Base-by-base conservation (phyloP, 2,797 vertebrate species). In the Mus spretus region DNA sequence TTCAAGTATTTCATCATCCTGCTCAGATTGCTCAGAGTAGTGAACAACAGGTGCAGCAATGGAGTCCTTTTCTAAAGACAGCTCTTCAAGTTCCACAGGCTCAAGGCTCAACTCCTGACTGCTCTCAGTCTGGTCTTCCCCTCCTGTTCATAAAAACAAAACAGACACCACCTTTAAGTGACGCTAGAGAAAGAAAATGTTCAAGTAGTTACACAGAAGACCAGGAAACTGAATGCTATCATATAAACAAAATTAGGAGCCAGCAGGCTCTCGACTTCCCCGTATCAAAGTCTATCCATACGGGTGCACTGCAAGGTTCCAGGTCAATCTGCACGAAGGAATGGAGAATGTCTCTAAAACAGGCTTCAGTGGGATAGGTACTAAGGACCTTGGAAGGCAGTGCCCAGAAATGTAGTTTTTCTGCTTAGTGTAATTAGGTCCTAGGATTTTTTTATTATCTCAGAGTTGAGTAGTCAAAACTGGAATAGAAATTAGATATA, bases 71-170 rank as follows among this genome's bases (percentile, higher is more conserved):
- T 95, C 95, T 77, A 88, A 6, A 53, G 90, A 37, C 82, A 91
- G 50, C 24, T 94, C 82, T 67, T 93, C 93, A 75, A 89, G 44
- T 87, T 59, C 87, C 28, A 82, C 6, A 78, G 92, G 91, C 7
- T 96, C 92, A 85, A 53, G 82, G 86, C 15, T 95, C 88, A 95
- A 67, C 47, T 93, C 80, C 70, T 95, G 86, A 85, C 82, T 91
- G 78, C 26, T 57, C 31, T 95, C 96, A 67, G 77, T 89, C 70
- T 89, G 92, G 72, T 50, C 34, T 96, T 96, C 40, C 77, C 50
- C 84, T 81, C 92, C 96, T 96, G 89, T 77, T 96, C 80, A 91
- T 93, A 96, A 93, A 97, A 97, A 84, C 15, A 96, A 89, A 96
- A 81, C 65, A 96, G 77, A 75, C 47, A 94, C 77, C 37, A 92